Conservation (phyloP, 2,888 invertebrate genomes). For the Anthrax anthrax region DNA sequence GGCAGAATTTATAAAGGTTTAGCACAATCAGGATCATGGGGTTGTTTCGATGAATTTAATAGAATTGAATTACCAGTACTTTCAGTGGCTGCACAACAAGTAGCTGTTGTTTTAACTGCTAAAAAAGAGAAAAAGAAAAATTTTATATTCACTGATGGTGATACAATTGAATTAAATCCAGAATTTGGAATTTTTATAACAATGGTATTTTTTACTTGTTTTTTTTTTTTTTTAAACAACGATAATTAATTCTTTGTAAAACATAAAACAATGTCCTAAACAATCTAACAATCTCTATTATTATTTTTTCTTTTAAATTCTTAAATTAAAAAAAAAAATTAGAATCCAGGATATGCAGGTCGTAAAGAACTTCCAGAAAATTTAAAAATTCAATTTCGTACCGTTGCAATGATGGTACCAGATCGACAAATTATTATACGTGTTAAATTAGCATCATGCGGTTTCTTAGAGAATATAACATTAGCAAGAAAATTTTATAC, state of each 20-base stretch:
- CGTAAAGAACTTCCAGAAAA: conserved; percentile 94
- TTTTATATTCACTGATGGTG: conserved; percentile 91
- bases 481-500: conserved; percentile 93
- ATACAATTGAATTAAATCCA: conserved; percentile 78
- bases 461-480: conserved; percentile 89
- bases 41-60: conserved; percentile 97
- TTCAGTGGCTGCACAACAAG: conserved; percentile 93
- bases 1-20: conserved; percentile 92
- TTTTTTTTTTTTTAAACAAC: no score
- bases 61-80: conserved; percentile 85
- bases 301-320: neutral
- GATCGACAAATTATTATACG: conserved; percentile 94
- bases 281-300: no score
- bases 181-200: conserved; percentile 97
- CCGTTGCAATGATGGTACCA: conserved; percentile 98
- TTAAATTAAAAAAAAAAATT: conserved; percentile 3
- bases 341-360: conserved; percentile 97
- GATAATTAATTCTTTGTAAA: no score
- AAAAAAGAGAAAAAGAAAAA: conserved; percentile 86
- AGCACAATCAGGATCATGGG: conserved; percentile 94
- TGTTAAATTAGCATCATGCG: conserved; percentile 90
- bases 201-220: conserved; percentile 62
- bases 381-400: conserved; percentile 92
- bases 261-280: no score
- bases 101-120: conserved; percentile 80